Evolutionary conservation across 2,113 vertebrate species (phyloP).

Genomic region (Gallinago undulata): DNA sequence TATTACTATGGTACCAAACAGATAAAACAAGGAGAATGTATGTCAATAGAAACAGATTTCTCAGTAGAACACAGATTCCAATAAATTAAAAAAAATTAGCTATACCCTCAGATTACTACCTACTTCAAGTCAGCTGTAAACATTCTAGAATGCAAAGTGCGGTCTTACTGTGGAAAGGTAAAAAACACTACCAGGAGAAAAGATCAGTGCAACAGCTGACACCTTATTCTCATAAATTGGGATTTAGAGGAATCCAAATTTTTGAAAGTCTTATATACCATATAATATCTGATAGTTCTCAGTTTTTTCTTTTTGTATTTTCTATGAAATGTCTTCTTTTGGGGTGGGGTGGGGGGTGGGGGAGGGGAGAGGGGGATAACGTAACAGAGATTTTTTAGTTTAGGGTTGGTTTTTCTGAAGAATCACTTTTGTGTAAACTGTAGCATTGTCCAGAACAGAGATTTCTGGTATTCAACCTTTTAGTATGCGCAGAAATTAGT

Average conservation of each 20-base stretch:
- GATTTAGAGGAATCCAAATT: neutral
- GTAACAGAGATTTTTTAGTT: neutral
- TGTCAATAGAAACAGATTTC: neutral
- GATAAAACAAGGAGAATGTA: neutral
- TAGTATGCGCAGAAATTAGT: too few relatives aligned
- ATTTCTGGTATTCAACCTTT: neutral
- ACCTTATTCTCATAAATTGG: neutral
- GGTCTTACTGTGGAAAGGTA: neutral
- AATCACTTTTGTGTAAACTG: neutral
- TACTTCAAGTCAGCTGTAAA: neutral
- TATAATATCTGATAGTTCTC: neutral
- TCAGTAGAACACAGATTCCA: neutral
- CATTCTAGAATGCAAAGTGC: neutral
- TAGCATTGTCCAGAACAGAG: neutral
- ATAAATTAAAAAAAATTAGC: neutral
- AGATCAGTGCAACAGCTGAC: neutral
- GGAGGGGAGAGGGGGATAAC: accelerated
- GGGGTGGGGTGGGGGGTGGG: too few relatives aligned
- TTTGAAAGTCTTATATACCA: neutral
- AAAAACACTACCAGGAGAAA: neutral
- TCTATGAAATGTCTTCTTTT: neutral
- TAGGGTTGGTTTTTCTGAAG: neutral
- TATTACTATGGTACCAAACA: neutral
- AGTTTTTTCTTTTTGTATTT: neutral
- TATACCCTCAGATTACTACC: neutral